Evolutionary conservation across 2,888 invertebrate genomes (phyloP), one percentile per base, ranked within the genome.

Genomic region (Steinernema scapterisci): DNA sequence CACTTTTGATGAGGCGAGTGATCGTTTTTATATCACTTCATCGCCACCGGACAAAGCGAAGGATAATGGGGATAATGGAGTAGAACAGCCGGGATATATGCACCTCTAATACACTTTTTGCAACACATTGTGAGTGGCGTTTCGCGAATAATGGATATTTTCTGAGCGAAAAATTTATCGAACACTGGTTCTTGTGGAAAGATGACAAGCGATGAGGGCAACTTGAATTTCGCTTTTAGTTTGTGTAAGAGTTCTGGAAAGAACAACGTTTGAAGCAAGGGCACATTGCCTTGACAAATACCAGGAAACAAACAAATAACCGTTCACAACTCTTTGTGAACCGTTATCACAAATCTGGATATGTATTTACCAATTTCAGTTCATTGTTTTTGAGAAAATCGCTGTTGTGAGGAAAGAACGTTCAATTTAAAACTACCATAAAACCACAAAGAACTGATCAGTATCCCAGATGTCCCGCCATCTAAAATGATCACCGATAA

Each of bases 21-120:
- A 63, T 63, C 63, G 63, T 63, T 63, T 63, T 63, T 63, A 63
- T 63, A 63, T 63, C 54, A 54, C 54, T 54, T 48, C 48, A 48
- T 48, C 19, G 48, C 48, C 19, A 48, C 19, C 63, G 63, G 25
- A 21, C 25, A 38, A 23, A 25, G 31, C 5, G 25, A 19, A 25
- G 63, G 63, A 63, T 27, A 31, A 25, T 31, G 63, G 54, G 21
- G 23, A 54, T 54, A 54, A 54, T 54, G 54, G 54, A 54, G 21
- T 16, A 25, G 54, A 54, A 63, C 63, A 63, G 63, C 63, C 31
- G 31, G 31, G 9, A 27, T 63, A 63, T 63, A 63, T 63, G 63
- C 63, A 63, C 63, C 27, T 21, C 54, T 54, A 54, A 54, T 54
- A 54, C 54, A 54, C 31, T 63, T 63, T 63, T 63, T 63, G 63